Percentiles rank a stretch among this genome's conserved stretches.
Evolutionary conservation across 2,797 vertebrate species (phyloP).

Genomic region (Taeniopygia guttata): DNA sequence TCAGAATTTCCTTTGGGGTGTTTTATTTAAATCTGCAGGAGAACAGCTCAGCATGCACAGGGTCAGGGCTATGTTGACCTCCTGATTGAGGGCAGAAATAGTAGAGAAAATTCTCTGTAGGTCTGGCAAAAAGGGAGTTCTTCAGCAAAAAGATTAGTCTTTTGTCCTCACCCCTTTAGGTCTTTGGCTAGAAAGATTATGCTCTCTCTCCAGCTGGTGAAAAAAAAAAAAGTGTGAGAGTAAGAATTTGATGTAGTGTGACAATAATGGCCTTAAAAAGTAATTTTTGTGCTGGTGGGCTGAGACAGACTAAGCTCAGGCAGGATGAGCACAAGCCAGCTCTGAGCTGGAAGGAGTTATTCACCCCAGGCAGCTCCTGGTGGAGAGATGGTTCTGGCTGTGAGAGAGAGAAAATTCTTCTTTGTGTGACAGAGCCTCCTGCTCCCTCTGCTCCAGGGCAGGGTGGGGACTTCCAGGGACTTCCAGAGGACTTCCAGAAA

Average conservation of each 20-base stretch:
- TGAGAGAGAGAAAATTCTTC: too few relatives aligned
- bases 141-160: not conserved
- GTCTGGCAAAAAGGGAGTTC: slow-evolving; percentile 18
- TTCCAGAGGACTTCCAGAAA: not conserved
- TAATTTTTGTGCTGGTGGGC: not conserved
- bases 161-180: slow-evolving; percentile 32
- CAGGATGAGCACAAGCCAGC: not conserved
- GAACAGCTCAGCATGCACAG: not conserved
- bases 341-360: not conserved
- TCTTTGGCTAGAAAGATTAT: slow-evolving; percentile 10
- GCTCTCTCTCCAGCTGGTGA: slow-evolving; percentile 17
- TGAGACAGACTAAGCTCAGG: not conserved
- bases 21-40: slow-evolving; percentile 37
- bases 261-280: not conserved
- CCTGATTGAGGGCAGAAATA: slow-evolving; percentile 39
- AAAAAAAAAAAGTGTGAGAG: not conserved
- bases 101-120: not conserved
- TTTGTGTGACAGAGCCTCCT: not conserved
- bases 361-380: accelerated
- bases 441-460: not conserved
- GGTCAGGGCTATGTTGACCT: slow-evolving; percentile 26
- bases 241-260: not conserved
- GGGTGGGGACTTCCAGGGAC: not conserved
- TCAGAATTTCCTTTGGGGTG: slow-evolving; percentile 15
- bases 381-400: not conserved